Conservation (phyloP, 1,140 invertebrate genomes). For the Eulimnadia texana region DNA sequence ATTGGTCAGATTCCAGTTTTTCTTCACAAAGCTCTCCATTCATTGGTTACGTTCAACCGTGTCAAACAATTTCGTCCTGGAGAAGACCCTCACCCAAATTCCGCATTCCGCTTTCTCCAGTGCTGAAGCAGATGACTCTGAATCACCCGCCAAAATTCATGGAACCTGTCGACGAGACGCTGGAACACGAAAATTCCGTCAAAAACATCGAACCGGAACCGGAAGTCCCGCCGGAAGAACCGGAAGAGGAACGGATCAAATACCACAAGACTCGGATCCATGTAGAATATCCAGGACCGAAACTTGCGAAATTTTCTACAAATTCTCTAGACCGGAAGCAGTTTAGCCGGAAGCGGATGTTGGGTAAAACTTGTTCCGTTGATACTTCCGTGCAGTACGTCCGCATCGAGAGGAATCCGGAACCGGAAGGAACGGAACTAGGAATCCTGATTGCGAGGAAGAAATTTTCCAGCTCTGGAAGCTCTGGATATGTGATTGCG, state of each 20-base stretch:
- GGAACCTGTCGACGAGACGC: neutral
- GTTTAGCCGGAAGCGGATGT: neutral
- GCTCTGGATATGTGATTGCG: constrained; percentile 16
- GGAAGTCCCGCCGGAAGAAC: neutral
- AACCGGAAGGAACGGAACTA: constrained; percentile 1
- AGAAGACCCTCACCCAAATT: constrained; percentile 5
- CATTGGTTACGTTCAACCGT: constrained; percentile 10
- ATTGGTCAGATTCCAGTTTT: constrained; percentile 12
- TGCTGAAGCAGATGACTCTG: neutral
- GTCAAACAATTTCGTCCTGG: constrained; percentile 11
- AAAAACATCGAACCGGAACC: neutral
- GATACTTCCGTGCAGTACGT: neutral
- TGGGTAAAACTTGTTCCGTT: neutral
- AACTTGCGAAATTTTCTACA: neutral
- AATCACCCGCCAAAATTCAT: neutral
- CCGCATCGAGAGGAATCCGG: constrained; percentile 3
- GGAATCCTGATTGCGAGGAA: constrained; percentile 19
- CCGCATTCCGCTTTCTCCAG: neutral
- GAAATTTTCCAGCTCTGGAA: constrained; percentile 6
- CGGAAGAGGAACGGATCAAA: neutral
- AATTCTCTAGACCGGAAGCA: neutral
- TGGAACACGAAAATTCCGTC: neutral
- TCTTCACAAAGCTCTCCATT: constrained; percentile 4
- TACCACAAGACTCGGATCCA: constrained; percentile 5
- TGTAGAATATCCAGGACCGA: neutral